These are phyloP conservation scores for Phragmatobia fuliginosa DNA, from an alignment of 2,888 invertebrate species.

Conservation along the genomic window DNA sequence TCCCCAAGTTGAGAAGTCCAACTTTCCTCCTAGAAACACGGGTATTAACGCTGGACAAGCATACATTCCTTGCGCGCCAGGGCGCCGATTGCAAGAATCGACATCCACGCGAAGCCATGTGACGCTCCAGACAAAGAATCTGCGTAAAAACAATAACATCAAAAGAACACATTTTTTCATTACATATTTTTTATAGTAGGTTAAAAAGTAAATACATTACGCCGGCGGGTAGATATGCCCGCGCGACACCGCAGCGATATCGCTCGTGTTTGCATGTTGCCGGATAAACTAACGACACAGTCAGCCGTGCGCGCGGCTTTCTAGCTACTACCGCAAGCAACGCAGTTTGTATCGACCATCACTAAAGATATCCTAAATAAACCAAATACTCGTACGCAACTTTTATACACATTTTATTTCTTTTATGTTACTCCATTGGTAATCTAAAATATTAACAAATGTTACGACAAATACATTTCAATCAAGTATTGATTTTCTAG, in stretches of 20 bases:
- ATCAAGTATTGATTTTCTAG: background rate
- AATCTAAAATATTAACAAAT: background rate
- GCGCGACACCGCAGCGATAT: background rate
- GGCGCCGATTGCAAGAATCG: slow-evolving; percentile 62
- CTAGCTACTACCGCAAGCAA: slow-evolving; percentile 25
- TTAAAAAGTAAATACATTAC: slow-evolving; percentile 15
- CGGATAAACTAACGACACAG: background rate
- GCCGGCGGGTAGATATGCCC: background rate
- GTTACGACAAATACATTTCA: background rate
- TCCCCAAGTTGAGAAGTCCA: slow-evolving; percentile 93
- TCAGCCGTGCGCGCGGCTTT: slow-evolving; percentile 23
- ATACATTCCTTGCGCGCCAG: slow-evolving; percentile 66
- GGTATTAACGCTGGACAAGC: slow-evolving; percentile 51
- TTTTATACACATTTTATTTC: background rate
- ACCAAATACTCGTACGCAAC: background rate
- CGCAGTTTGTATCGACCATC: slow-evolving; percentile 3
- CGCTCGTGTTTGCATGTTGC: slow-evolving; percentile 28
- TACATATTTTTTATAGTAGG: background rate
- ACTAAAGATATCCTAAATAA: background rate
- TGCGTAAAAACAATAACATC: slow-evolving; percentile 40
- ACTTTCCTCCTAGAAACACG: slow-evolving; percentile 84
- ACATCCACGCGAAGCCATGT: slow-evolving; percentile 77
- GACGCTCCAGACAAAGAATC: slow-evolving; percentile 74
- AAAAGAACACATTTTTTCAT: background rate
- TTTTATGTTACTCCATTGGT: too few species aligned